Conservation (phyloP, 2,888 invertebrate species). For the Mesoligia furuncula region DNA sequence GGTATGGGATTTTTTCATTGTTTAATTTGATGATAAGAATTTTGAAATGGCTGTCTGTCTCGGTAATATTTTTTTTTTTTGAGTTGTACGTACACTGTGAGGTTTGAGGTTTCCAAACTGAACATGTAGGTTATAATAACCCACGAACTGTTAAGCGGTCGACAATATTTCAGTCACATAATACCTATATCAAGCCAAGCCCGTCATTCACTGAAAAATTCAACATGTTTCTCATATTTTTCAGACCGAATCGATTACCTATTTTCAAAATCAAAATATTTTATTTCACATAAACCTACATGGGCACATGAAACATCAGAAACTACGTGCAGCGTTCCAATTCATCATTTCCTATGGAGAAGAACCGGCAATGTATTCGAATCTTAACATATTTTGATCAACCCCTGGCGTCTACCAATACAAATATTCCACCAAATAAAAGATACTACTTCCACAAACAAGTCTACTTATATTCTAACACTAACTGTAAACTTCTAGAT, state of each 20-base stretch:
- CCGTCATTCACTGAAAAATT: neutral
- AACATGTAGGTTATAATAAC: neutral
- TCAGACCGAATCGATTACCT: neutral
- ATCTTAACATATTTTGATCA: neutral
- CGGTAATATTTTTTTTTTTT: neutral
- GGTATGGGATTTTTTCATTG: constrained; percentile 22
- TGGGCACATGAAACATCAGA: too few relatives aligned
- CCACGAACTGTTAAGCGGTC: neutral
- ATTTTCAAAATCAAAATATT: neutral
- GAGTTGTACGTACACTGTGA: too few relatives aligned
- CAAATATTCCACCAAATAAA: neutral
- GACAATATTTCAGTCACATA: neutral
- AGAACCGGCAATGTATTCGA: neutral
- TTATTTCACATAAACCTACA: neutral
- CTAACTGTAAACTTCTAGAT: constrained; percentile 32
- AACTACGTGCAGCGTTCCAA: neutral
- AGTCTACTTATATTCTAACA: constrained; percentile 17
- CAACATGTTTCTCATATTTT: neutral
- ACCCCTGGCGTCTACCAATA: neutral
- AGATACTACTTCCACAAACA: neutral
- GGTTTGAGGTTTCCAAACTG: neutral
- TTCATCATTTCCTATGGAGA: neutral
- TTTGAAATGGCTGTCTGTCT: constrained; percentile 16
- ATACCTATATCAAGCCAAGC: neutral
- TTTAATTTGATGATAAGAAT: constrained; percentile 23